Base-by-base conservation (phyloP, 2,113 vertebrate genomes). In the Scortum barcoo region DNA sequence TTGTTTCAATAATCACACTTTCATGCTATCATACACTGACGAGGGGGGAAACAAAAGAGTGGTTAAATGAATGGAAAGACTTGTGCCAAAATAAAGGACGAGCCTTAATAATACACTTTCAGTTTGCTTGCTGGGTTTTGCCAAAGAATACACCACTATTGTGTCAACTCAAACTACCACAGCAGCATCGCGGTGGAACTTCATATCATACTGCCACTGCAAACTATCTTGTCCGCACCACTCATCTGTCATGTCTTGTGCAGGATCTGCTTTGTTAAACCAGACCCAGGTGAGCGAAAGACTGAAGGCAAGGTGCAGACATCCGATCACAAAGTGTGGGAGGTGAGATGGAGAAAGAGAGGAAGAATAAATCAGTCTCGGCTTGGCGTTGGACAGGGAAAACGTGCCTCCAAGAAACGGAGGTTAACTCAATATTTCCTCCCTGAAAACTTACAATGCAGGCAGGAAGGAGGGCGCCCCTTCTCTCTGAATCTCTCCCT, bases 1-100 rank as follows among this genome's bases (percentile, higher is more conserved):
- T 85, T 89, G 73, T 63, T 83, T 87, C 69, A 87, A 90, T 91
- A 91, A 92, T 89, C 76, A 86, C 22, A 83, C 46, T 76, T 72
- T 82, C n/a, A n/a, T n/a, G n/a, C n/a, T n/a, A n/a, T n/a, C n/a
- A 44, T 68, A 76, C 50, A 63, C 74, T 76, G 75, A 71, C 71
- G 86, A 76, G 85, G 79, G 44, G 44, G 76, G 80, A 93, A 88
- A 78, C 46, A 87, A 72, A 90, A 36, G 74, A 73, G 20, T 38
- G 50, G 54, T 66, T 28, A 72, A 85, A 83, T 72, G 77, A 81
- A 57, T 30, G 61, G 28, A 53, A 36, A 78, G 69, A 78, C 60
- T 76, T 53, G 48, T 10, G 61, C 72, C 60, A 86, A 78, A 73
- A 53, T 76, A 62, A 78, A 5, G 42, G 33, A 60, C 36, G 16